phyloP scores from a whole-genome alignment of 1,140 invertebrate genomes.

The Drosophila pseudoobscura region DNA sequence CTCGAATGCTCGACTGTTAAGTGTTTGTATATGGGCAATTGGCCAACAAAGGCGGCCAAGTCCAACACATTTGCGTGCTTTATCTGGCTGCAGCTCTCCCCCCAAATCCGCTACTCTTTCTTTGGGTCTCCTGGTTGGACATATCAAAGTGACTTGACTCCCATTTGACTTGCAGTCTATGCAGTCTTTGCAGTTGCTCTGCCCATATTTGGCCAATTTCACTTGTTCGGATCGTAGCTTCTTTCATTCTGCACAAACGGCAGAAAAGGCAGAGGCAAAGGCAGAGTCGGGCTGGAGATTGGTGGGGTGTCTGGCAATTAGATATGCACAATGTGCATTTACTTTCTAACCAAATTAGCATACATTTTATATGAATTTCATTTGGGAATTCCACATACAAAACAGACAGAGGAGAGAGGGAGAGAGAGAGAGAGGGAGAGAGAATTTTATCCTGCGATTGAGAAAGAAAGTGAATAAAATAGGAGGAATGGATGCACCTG shows the following conservation, averaged over 20 bases:
- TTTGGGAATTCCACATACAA: conserved; percentile 1
- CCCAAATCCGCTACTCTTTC: conserved; percentile 7
- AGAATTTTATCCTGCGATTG: conserved; percentile 35
- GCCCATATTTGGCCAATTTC: conserved; percentile 74
- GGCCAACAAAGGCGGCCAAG: conserved; percentile 69
- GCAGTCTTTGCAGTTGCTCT: conserved; percentile 45
- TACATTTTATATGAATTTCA: conserved; percentile 21
- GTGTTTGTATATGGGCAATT: conserved; percentile 73
- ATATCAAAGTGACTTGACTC: conserved; percentile 66
- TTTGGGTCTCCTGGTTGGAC: conserved; percentile 31
- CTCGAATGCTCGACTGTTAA: background rate
- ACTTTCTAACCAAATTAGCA: conserved; percentile 57
- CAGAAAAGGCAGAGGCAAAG: too few relatives aligned
- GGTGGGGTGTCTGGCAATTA: conserved; percentile 33
- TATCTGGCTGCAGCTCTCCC: conserved; percentile 31
- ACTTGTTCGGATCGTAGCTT: conserved; percentile 63
- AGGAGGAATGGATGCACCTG: conserved; percentile 17
- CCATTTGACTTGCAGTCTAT: conserved; percentile 53
- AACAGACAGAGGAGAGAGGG: background rate
- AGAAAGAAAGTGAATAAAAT: conserved; percentile 37
- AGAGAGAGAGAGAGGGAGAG: too few relatives aligned
- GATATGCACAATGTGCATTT: conserved; percentile 51
- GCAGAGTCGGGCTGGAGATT: background rate
- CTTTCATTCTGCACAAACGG: conserved; percentile 8
- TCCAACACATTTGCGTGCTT: conserved; percentile 72